Evolutionary conservation across 2,113 vertebrate species (phyloP).

Genomic region (Cyanoramphus novaezelandiae): DNA sequence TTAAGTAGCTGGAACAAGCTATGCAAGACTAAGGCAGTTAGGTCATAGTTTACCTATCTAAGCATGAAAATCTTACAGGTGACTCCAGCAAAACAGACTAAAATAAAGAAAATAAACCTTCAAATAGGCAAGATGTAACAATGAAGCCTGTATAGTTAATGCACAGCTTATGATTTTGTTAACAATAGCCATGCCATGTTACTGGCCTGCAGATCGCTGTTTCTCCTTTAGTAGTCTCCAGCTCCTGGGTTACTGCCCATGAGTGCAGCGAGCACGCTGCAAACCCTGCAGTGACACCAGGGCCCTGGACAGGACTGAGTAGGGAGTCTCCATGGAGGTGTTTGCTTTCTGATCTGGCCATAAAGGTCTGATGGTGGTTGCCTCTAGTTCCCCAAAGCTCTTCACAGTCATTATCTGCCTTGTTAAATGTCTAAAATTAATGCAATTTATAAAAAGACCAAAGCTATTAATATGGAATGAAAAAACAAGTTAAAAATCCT

Average conservation of each 20-base stretch:
- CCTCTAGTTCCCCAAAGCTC: neutral
- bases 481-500: constrained; percentile 7
- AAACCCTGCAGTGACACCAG: neutral
- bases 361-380: neutral
- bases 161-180: neutral
- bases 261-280: neutral
- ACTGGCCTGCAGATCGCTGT: neutral
- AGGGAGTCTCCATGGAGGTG: neutral
- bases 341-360: neutral
- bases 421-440: neutral
- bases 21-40: neutral
- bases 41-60: neutral
- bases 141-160: neutral
- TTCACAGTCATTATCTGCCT: neutral
- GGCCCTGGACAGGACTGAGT: neutral
- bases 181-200: neutral
- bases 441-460: neutral
- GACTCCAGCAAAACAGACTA: neutral
- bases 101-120: neutral
- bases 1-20: constrained; percentile 1
- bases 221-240: neutral
- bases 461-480: neutral
- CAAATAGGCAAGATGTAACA: neutral
- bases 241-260: neutral
- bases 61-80: neutral